phyloP scores from a whole-genome alignment of 1,140 invertebrate genomes.

The Microplitis demolitor region DNA sequence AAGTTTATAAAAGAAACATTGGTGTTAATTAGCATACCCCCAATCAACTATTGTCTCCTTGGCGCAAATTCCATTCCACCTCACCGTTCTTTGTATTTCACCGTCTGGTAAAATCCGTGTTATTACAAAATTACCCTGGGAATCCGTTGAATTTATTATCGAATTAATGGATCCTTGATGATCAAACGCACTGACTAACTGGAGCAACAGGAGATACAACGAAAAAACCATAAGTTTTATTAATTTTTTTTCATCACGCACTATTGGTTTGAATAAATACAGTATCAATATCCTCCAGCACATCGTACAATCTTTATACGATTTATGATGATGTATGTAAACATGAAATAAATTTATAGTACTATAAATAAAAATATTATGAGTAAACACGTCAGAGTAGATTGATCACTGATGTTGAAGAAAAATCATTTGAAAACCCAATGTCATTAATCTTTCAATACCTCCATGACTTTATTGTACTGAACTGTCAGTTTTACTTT shows the following conservation, averaged over 20 bases:
- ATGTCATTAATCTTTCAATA: too few relatives aligned
- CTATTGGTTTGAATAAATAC: too few relatives aligned
- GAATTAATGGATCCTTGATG: constrained; percentile 30
- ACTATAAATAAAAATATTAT: too few relatives aligned
- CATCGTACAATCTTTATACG: too few relatives aligned
- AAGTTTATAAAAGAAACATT: constrained; percentile 17
- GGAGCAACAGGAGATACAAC: constrained; percentile 43
- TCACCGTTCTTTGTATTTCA: constrained; percentile 52
- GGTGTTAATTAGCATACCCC: constrained; percentile 41
- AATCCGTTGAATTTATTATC: constrained; percentile 6
- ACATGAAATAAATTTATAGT: too few relatives aligned
- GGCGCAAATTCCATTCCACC: constrained; percentile 56
- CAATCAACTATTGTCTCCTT: constrained; percentile 58
- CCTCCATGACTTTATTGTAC: too few relatives aligned
- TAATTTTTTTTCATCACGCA: too few relatives aligned
- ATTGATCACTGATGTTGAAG: too few relatives aligned
- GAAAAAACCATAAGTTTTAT: constrained; percentile 46
- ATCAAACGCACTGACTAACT: constrained; percentile 34
- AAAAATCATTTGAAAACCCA: too few relatives aligned
- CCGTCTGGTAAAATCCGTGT: constrained; percentile 56
- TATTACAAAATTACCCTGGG: constrained; percentile 40
- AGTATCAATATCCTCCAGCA: too few relatives aligned
- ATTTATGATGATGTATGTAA: too few relatives aligned
- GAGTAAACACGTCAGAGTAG: neutral
- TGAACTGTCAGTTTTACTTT: too few relatives aligned